These are phyloP conservation scores for Drosophila serrata DNA, from an alignment of 1,140 invertebrate species.

Conservation along the genomic window DNA sequence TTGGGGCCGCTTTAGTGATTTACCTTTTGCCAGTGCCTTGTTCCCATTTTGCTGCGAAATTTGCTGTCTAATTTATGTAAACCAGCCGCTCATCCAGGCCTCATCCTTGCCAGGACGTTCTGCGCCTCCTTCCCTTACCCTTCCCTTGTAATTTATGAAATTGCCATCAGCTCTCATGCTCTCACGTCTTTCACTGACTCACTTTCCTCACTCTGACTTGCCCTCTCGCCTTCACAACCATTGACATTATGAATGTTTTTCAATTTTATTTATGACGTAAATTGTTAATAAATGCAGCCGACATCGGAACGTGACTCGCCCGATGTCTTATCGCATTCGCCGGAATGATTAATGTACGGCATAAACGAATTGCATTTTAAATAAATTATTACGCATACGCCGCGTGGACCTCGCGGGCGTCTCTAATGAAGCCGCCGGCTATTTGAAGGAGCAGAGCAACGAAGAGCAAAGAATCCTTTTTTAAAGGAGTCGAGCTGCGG, in stretches of 20 bases:
- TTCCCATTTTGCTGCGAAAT: constrained; percentile 69
- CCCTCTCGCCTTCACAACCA: constrained; percentile 2
- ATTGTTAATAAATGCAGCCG: constrained; percentile 78
- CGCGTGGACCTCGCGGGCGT: constrained; percentile 32
- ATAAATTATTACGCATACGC: constrained; percentile 80
- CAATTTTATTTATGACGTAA: constrained; percentile 80
- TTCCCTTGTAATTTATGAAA: constrained; percentile 58
- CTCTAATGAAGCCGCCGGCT: constrained; percentile 75
- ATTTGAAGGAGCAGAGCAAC: constrained; percentile 39
- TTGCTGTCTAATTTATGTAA: constrained; percentile 78
- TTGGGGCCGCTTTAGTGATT: constrained; percentile 64
- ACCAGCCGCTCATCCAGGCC: constrained; percentile 25
- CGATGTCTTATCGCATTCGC: constrained; percentile 25
- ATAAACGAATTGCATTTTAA: constrained; percentile 82
- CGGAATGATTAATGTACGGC: constrained; percentile 69
- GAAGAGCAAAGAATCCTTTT: constrained; percentile 6
- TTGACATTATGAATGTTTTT: constrained; percentile 80
- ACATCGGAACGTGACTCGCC: constrained; percentile 27
- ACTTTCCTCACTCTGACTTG: constrained; percentile 24
- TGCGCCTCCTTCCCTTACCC: not conserved
- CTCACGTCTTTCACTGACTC: constrained; percentile 50
- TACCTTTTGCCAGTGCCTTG: constrained; percentile 61
- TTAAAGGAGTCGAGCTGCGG: constrained; percentile 48
- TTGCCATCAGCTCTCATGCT: constrained; percentile 53
- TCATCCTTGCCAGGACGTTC: not conserved